Percentiles rank a stretch among this genome's conserved stretches.
Conservation (phyloP, 2,113 vertebrate genomes). For the Sturnus vulgaris region DNA sequence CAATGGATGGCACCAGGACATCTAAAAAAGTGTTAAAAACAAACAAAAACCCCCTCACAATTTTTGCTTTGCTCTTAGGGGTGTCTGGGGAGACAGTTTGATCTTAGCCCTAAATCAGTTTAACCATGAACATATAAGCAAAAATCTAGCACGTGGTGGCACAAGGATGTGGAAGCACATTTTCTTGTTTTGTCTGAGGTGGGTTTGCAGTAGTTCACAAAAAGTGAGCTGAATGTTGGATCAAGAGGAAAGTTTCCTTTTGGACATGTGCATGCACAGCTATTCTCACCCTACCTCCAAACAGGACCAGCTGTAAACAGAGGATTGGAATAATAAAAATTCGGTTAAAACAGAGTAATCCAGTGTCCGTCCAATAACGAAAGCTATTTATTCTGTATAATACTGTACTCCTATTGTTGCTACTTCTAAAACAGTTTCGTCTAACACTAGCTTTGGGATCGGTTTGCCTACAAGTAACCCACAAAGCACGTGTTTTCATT, state of each 20-base stretch:
- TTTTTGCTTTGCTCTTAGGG: accelerated
- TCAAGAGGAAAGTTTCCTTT: not conserved
- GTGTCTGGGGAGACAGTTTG: not conserved
- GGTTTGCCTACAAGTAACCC: not conserved
- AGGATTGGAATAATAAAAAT: not conserved
- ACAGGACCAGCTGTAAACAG: not conserved
- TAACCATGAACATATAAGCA: not conserved
- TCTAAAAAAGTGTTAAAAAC: not conserved
- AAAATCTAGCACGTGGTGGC: not conserved
- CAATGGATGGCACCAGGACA: not conserved
- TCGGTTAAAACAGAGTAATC: not conserved
- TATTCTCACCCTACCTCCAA: not conserved
- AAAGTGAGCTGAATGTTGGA: not conserved
- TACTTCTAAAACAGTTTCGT: not conserved
- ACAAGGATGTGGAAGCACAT: not conserved
- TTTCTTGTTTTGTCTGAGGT: not conserved
- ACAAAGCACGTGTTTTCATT: not conserved
- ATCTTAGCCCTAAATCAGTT: not conserved
- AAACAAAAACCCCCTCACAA: not conserved
- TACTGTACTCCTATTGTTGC: not conserved
- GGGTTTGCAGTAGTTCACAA: not conserved
- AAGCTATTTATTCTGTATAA: not conserved
- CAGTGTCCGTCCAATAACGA: not conserved
- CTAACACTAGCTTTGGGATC: not conserved
- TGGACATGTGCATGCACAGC: not conserved